Base-by-base conservation (phyloP, 1,140 invertebrate genomes). In the Drosophila repletoides region DNA sequence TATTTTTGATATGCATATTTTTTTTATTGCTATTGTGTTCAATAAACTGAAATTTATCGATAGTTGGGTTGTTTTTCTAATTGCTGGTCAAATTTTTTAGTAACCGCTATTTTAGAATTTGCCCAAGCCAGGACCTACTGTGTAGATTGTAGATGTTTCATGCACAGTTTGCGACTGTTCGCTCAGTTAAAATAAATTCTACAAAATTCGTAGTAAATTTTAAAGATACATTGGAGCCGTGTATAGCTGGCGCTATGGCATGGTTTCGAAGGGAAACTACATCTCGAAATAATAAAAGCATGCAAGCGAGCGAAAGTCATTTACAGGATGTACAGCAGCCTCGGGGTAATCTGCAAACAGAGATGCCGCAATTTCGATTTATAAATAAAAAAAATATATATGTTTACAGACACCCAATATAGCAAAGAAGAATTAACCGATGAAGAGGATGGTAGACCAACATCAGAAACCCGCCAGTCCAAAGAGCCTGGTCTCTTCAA, bases 151-250 rank as follows among this genome's bases (percentile, higher is more conserved):
- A 15, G 7, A 40, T 7, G n/a, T 38, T 19, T 21, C 14, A 34
- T 43, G 40, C n/a, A 21, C 38, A 48, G 9, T 19, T 58, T 46
- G 29, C 31, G 14, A 58, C 33, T 59, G 24, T 59, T 45, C 19
- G 40, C 40, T 24, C 40, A 58, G 12, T 58, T 34, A 0, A 49
- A 29, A 46, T 21, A 48, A 26, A 48, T 48, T 36, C 1, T 5
- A 26, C 21, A 36, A 48, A 59, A 58, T 46, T 46, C 5, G 17
- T 15, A 24, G 40, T 58, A 24, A 17, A 28, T 29, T 9, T 12
- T 4, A 12, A 17, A 22, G 7, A 22, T n/a, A 22, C 14, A 17
- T 52, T 24, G 31, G 12, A 19, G 22, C 41, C 41, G 49, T 24
- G 14, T 28, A 9, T 29, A 29, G 22, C 29, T n/a, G 31, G n/a